Evolutionary conservation across 2,888 invertebrate species (phyloP), one percentile per base, ranked within the genome.

Genomic region (Pandemis heparana): DNA sequence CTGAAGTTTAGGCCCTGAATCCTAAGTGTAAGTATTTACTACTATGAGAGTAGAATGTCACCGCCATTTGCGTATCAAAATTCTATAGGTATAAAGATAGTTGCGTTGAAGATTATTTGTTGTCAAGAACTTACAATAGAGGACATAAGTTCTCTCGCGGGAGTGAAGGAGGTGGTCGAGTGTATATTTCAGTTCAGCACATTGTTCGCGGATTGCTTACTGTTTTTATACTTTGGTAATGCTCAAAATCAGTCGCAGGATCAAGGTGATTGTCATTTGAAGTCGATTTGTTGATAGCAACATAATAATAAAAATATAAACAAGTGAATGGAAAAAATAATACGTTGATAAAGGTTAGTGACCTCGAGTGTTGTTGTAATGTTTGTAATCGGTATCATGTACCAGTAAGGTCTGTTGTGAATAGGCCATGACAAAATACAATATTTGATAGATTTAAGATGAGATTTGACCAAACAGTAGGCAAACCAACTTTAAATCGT

Each of bases 141-240:
- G 10, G 10, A 12, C 4, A 43, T 5, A 12, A 12, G 10, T 7
- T 48, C n/a, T 5, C 48, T 48, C 0, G 48, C 5, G 14, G 5
- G n/a, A 48, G n/a, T 48, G 43, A 10, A 10, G 5, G 12, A 12
- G 43, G 14, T n/a, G 48, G 14, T n/a, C 14, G 6, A n/a, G n/a
- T 14, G n/a, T n/a, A 48, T 48, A 1, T 14, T 14, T 5, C 14
- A 14, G 10, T 6, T 46, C 0, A 0, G n/a, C 14, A 6, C 14
- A 14, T 46, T n/a, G n/a, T 48, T n/a, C n/a, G n/a, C 1, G 6
- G 48, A 48, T 48, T 48, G 53, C 18, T 9, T 53, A 53, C 53
- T 9, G 16, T 8, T 7, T 16, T 8, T 53, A 8, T 18, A 18
- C 83, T 88, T 87, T 86, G 87, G 87, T 90, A 88, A 89, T 85